These are phyloP conservation scores for Australoheros facetus DNA, from an alignment of 2,797 vertebrate genomes.

Conservation along the genomic window DNA sequence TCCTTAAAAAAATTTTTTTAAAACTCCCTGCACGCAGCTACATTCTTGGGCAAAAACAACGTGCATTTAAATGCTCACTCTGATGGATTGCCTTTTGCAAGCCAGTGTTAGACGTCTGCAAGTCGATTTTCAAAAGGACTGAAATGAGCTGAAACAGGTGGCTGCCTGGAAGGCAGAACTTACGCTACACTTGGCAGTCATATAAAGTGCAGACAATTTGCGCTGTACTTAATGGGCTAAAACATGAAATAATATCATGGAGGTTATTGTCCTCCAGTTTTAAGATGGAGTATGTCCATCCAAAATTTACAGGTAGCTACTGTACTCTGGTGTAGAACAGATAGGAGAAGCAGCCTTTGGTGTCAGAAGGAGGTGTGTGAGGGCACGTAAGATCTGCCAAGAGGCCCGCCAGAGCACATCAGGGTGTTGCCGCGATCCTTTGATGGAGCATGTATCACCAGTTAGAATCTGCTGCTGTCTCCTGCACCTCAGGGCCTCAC, in stretches of 20 bases:
- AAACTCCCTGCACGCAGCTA: constrained; percentile 17
- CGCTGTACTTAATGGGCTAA: constrained; percentile 57
- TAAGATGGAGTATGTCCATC: constrained; percentile 36
- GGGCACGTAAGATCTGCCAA: constrained; percentile 50
- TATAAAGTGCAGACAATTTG: constrained; percentile 44
- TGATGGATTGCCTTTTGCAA: constrained; percentile 44
- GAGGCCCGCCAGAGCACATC: constrained; percentile 58
- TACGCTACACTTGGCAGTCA: constrained; percentile 42
- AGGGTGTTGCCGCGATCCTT: constrained; percentile 48
- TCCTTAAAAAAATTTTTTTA: neutral
- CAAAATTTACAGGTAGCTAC: constrained; percentile 37
- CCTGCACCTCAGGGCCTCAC: constrained; percentile 57
- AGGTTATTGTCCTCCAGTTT: constrained; percentile 28
- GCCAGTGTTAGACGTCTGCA: constrained; percentile 29
- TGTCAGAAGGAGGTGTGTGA: constrained; percentile 48
- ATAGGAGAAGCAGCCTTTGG: constrained; percentile 39
- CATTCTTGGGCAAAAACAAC: constrained; percentile 19
- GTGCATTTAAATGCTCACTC: constrained; percentile 14
- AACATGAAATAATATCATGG: constrained; percentile 20
- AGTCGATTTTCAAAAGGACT: constrained; percentile 45
- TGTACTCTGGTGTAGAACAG: constrained; percentile 28
- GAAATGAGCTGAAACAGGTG: constrained; percentile 65
- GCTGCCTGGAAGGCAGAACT: constrained; percentile 57
- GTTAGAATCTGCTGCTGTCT: constrained; percentile 66
- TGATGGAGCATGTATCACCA: constrained; percentile 67